Conservation (phyloP, 2,797 vertebrate genomes). For the Harpagifer antarcticus region DNA sequence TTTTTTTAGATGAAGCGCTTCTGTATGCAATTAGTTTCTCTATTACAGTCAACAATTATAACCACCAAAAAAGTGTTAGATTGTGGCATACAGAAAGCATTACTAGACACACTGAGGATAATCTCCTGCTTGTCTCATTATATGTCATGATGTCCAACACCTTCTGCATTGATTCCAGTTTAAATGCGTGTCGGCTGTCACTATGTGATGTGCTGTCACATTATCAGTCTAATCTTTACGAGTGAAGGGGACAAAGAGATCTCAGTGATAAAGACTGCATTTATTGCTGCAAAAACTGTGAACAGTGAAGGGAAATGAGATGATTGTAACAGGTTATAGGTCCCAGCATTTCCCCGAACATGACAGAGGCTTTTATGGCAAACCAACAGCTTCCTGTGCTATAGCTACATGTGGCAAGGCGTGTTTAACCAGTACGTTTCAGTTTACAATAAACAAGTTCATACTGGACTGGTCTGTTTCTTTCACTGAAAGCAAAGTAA, state of each 20-base stretch:
- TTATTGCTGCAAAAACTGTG: background rate
- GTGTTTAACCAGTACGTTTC: constrained; percentile 54
- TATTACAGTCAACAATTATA: background rate
- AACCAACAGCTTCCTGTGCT: constrained; percentile 24
- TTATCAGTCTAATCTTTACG: constrained; percentile 10
- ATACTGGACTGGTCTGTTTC: background rate
- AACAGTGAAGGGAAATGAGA: background rate
- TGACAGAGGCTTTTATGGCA: constrained; percentile 14
- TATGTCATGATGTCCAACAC: background rate
- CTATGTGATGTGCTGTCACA: constrained; percentile 24
- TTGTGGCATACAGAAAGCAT: background rate
- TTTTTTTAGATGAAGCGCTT: background rate
- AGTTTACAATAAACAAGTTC: constrained; percentile 44
- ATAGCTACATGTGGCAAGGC: constrained; percentile 27
- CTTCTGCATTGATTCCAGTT: constrained; percentile 12
- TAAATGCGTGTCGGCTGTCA: constrained; percentile 12
- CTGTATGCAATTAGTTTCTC: background rate
- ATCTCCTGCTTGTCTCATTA: background rate
- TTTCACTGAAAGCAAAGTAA: background rate
- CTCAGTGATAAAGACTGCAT: too few species aligned
- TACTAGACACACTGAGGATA: background rate
- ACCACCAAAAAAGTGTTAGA: background rate
- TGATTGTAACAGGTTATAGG: constrained; percentile 19
- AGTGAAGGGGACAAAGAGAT: constrained; percentile 15
- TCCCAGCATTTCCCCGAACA: background rate